Percentiles rank a stretch among this genome's conserved stretches.
phyloP scores from a whole-genome alignment of 2,888 invertebrate genomes.

The Microplitis manilae region DNA sequence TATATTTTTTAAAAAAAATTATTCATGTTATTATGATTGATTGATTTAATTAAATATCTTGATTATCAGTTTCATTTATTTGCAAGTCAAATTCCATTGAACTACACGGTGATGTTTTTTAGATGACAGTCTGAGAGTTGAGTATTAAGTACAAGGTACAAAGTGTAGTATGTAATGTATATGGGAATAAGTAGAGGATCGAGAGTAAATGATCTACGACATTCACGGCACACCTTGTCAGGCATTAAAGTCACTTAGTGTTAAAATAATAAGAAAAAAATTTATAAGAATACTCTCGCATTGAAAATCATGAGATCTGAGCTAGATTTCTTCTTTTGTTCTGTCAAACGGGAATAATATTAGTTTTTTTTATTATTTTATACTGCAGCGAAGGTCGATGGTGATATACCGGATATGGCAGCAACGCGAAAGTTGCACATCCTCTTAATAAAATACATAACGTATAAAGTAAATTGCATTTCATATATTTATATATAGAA shows the following conservation, averaged over 20 bases:
- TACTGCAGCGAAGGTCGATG: not conserved
- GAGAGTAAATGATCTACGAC: too few relatives aligned
- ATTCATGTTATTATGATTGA: too few relatives aligned
- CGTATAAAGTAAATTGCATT: not conserved
- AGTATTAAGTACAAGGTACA: too few relatives aligned
- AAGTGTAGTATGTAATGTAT: too few relatives aligned
- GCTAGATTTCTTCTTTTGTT: conserved; percentile 37
- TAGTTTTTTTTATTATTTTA: not conserved
- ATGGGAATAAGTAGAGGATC: too few relatives aligned
- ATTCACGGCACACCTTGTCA: conserved; percentile 50
- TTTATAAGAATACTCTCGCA: not conserved
- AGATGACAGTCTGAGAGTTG: too few relatives aligned
- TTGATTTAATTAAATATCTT: too few relatives aligned
- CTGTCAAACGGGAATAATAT: not conserved
- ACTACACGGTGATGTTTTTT: too few relatives aligned
- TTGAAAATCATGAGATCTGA: conserved; percentile 40
- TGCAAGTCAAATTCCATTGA: too few relatives aligned
- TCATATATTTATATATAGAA: too few relatives aligned
- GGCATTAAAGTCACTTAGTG: conserved; percentile 56
- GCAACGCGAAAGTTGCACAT: not conserved
- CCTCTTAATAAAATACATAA: not conserved
- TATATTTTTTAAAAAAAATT: too few relatives aligned
- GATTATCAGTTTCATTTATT: too few relatives aligned
- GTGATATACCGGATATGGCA: not conserved
- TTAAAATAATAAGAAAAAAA: conserved; percentile 46